Evolutionary conservation across 2,797 vertebrate genomes (phyloP), one percentile per base, ranked within the genome.

Genomic region (Coregonus sp.): DNA sequence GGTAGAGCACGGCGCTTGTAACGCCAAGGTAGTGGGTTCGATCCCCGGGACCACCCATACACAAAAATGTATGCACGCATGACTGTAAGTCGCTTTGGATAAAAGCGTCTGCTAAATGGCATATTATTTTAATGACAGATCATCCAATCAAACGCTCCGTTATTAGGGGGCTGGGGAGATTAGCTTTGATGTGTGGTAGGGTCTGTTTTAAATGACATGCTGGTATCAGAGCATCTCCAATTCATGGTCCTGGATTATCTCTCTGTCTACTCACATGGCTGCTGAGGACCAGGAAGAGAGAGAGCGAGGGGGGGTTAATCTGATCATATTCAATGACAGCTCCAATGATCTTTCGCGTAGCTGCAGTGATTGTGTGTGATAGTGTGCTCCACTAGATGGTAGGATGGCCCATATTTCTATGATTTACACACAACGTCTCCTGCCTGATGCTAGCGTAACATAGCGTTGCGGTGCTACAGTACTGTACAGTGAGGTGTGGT

Each of bases 81-180:
- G n/a, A n/a, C n/a, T n/a, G n/a, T n/a, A n/a, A n/a, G n/a, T n/a
- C n/a, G n/a, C n/a, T n/a, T n/a, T n/a, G n/a, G n/a, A n/a, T n/a
- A n/a, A n/a, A n/a, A n/a, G n/a, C n/a, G n/a, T n/a, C n/a, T n/a
- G n/a, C n/a, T n/a, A n/a, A n/a, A n/a, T n/a, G n/a, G n/a, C n/a
- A n/a, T n/a, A n/a, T n/a, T n/a, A n/a, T n/a, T n/a, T n/a, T n/a
- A n/a, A n/a, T 83, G 89, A 87, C 81, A 83, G 86, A 76, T 78
- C 61, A 75, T 54, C 75, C 82, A 84, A 81, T 88, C 86, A 85
- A 82, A 86, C 72, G 76, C 15, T 56, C 50, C 54, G 59, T 82
- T 81, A 86, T 87, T 84, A 90, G 79, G 72, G 79, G 75, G 75
- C 33, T 73, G 80, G 82, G 77, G 70, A 85, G 86, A 89, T 89